These are phyloP conservation scores for Monochamus saltuarius DNA, from an alignment of 1,140 invertebrate genomes.

Conservation along the genomic window DNA sequence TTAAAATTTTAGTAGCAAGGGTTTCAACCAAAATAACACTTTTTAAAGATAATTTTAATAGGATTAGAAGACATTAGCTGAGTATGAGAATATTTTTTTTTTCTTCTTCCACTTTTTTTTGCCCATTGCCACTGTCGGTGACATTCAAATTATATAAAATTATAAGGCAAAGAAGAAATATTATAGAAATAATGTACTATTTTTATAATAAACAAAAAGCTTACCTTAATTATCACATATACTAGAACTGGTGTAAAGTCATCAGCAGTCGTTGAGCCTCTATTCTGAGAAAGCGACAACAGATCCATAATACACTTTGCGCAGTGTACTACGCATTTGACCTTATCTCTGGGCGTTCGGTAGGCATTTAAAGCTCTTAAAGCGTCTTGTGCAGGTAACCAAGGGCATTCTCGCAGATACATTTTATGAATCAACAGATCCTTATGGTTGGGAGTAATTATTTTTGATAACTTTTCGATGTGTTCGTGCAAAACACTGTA, in stretches of 20 bases:
- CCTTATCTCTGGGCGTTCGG: slow-evolving; percentile 92
- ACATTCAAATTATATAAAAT: too few relatives aligned
- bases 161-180: too few relatives aligned
- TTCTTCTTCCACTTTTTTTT: too few relatives aligned
- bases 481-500: slow-evolving; percentile 82
- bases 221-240: slow-evolving; percentile 92
- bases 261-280: slow-evolving; percentile 89
- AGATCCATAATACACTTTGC: slow-evolving; percentile 93
- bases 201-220: too few relatives aligned
- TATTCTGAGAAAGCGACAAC: slow-evolving; percentile 76
- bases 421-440: slow-evolving; percentile 79
- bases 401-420: slow-evolving; percentile 90
- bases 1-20: too few relatives aligned
- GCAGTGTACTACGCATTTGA: slow-evolving; percentile 81
- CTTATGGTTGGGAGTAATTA: slow-evolving; percentile 81
- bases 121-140: too few relatives aligned
- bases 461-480: slow-evolving; percentile 77
- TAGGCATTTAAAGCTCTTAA: slow-evolving; percentile 91
- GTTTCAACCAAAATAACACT: too few relatives aligned
- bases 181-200: too few relatives aligned
- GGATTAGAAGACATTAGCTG: too few relatives aligned
- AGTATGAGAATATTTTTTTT: too few relatives aligned
- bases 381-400: slow-evolving; percentile 95
- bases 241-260: slow-evolving; percentile 96
- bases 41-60: too few relatives aligned